Evolutionary conservation across 1,140 invertebrate genomes (phyloP).

Genomic region (Meloidogyne exigua): DNA sequence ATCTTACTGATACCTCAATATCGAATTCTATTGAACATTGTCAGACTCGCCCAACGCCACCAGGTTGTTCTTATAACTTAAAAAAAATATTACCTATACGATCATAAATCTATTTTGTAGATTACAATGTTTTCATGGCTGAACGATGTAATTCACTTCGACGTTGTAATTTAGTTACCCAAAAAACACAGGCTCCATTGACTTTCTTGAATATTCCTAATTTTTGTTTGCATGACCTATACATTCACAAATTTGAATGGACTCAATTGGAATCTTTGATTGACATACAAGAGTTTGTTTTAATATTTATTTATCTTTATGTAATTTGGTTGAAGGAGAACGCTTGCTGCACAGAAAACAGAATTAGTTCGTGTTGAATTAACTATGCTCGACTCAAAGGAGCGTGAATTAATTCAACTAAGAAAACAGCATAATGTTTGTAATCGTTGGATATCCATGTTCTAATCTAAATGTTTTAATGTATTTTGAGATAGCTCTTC

Average conservation of each 20-base stretch:
- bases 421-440: conserved; percentile 39
- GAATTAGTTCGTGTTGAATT: conserved; percentile 37
- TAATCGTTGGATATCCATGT: no score
- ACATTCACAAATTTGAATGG: conserved; percentile 12
- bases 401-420: conserved; percentile 40
- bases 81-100: no score
- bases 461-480: no score
- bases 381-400: conserved; percentile 32
- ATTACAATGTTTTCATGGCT: conserved; percentile 36
- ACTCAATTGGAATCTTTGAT: conserved; percentile 28
- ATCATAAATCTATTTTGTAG: neutral
- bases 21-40: neutral
- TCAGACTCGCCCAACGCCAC: neutral
- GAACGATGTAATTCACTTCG: conserved; percentile 39
- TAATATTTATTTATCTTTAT: conserved; percentile 8
- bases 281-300: conserved; percentile 16
- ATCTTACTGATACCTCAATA: neutral
- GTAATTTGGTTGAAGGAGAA: conserved; percentile 18
- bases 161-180: neutral
- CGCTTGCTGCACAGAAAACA: conserved; percentile 31
- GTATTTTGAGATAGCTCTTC: no score
- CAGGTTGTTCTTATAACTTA: neutral
- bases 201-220: conserved; percentile 21
- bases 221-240: conserved; percentile 12
- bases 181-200: conserved; percentile 12